Base-by-base conservation (phyloP, 1,140 invertebrate genomes). In the Drosophila neocordata region DNA sequence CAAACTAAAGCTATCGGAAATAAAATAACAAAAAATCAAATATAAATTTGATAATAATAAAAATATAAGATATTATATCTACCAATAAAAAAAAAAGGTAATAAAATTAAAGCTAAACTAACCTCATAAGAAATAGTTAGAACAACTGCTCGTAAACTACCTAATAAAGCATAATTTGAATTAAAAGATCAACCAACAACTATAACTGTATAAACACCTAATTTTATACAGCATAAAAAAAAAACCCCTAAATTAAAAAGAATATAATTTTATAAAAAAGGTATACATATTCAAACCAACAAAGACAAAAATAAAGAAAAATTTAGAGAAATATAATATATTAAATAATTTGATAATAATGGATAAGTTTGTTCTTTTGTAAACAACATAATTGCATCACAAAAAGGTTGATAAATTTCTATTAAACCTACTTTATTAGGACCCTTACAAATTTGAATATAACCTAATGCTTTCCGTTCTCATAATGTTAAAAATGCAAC, bases 371-470 rank as follows among this genome's bases (percentile, higher is more conserved):
- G 91, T 91, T 94, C 93, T 73, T 94, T 95, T 79, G 85, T 92
- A 93, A 95, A 94, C 89, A 95, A 92, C 89, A 95, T 95, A 92
- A 95, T 92, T 61, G 93, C 94, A 93, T 95, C 94, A 72, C 91
- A 91, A 93, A 95, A 93, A 90, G 94, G 94, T 80, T 95, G 94
- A 75, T 94, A 89, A 90, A 95, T 75, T 13, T 94, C 95, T 69
- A 93, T 81, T 87, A 93, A 91, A 5, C 93, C 92, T 31, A 95
- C 91, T 85, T 95, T 95, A 94, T 94, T 94, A 71, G 95, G 95
- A 1, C 95, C 94, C 90, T 95, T 95, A 37, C 94, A 94, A 92
- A 94, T 92, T 92, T 95, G 95, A 93, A 94, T 94, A 92, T 94
- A 94, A 34, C 94, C 92, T 92, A 95, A 93, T 81, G 95, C 82